These are phyloP conservation scores for Clarias platycephalus DNA, from an alignment of 2,797 vertebrate species.

Conservation along the genomic window DNA sequence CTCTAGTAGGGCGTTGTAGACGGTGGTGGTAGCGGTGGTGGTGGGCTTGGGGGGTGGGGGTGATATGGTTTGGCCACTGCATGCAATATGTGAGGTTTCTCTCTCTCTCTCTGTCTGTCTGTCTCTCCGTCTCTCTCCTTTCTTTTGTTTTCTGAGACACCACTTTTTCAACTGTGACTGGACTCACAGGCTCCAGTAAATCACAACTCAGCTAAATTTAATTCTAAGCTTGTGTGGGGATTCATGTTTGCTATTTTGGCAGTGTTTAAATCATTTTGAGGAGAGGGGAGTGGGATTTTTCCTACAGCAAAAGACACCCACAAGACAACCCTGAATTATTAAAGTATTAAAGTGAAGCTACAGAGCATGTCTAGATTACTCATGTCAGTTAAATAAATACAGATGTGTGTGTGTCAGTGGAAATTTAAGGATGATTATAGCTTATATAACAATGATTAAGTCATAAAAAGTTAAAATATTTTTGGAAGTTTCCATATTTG, in stretches of 20 bases:
- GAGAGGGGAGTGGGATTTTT: conserved; percentile 45
- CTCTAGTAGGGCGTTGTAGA: conserved; percentile 51
- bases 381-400: conserved; percentile 37
- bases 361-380: conserved; percentile 34
- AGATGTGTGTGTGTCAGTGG: conserved; percentile 21
- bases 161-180: conserved; percentile 54
- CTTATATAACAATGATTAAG: conserved; percentile 1
- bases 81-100: conserved; percentile 59
- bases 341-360: conserved; percentile 42
- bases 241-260: conserved; percentile 50
- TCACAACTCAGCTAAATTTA: conserved; percentile 62
- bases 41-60: conserved; percentile 22
- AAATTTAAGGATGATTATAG: conserved; percentile 18
- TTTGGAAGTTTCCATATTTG: background rate
- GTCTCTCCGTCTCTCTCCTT: conserved; percentile 39
- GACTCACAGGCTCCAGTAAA: conserved; percentile 66
- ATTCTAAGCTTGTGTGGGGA: conserved; percentile 57
- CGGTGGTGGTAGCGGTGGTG: conserved; percentile 41
- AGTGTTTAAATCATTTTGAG: conserved; percentile 41
- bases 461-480: background rate
- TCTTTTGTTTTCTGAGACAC: conserved; percentile 54
- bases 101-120: conserved; percentile 45
- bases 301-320: conserved; percentile 48
- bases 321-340: conserved; percentile 39
- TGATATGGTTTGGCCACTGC: conserved; percentile 45